These are phyloP conservation scores for Xenus cinereus DNA, from an alignment of 2,113 vertebrate genomes.

Conservation along the genomic window DNA sequence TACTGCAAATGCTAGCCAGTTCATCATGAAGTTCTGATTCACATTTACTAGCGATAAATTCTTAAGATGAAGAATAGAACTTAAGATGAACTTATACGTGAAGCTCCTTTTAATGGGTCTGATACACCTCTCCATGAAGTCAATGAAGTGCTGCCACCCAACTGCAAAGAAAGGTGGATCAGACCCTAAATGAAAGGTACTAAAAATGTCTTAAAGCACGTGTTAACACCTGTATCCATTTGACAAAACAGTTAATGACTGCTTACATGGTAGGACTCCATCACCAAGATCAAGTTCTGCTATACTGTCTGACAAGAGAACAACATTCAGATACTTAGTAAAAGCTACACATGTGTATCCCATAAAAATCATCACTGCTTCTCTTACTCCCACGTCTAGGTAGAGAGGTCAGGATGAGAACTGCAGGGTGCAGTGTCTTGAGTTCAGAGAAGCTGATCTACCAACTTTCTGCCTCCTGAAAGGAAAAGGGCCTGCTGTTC, in stretches of 20 bases:
- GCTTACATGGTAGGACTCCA: constrained; percentile 2
- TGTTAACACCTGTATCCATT: background rate
- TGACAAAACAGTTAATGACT: background rate
- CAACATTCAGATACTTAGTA: background rate
- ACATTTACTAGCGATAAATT: background rate
- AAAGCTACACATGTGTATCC: background rate
- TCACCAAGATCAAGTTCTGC: background rate
- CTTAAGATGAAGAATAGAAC: background rate
- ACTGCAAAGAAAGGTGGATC: background rate
- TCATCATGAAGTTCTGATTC: background rate
- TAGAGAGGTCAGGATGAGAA: background rate
- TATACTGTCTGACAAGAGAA: constrained; percentile 11
- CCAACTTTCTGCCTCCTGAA: background rate
- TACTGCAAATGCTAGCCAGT: background rate
- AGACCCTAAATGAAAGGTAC: background rate
- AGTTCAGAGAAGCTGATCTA: background rate
- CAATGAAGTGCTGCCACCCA: background rate
- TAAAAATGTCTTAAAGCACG: background rate
- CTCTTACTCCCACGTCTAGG: background rate
- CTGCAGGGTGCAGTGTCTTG: background rate
- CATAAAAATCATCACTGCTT: background rate
- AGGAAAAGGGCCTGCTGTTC: background rate
- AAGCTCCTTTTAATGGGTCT: background rate
- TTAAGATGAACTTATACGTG: background rate
- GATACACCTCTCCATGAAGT: background rate